Evolutionary conservation across 1,140 invertebrate species (phyloP), one percentile per base, ranked within the genome.

Genomic region (Apis cerana): DNA sequence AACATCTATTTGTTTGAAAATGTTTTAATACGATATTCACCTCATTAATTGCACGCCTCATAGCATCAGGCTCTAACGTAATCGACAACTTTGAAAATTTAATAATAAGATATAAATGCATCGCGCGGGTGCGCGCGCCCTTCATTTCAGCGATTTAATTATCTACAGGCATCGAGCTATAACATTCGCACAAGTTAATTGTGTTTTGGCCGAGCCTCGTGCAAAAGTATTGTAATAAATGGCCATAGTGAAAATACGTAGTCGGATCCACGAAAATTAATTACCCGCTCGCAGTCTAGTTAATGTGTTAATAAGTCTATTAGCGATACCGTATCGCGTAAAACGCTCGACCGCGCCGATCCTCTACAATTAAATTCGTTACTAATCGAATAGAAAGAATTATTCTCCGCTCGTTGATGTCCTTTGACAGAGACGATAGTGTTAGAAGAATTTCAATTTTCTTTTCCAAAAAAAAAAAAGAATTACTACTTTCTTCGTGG

Each of bases 261-360:
- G 7, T 27, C 61, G 59, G 50, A 56, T 58, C 13, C 10, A 21
- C 48, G 80, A 59, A 76, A 82, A 82, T 82, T 68, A 82, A 82
- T 82, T 82, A 82, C 19, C 33, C 21, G 56, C 61, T 23, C 21
- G 21, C 59, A 23, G 54, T 8, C 69, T 65, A 75, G 69, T 80
- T 80, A 80, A 75, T 65, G 78, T 33, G 52, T 75, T 74, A 74
- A 82, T 76, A 82, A 82, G 62, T 76, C 64, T 76, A 61, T 82
- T 69, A 76, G 56, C 64, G 70, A 67, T 59, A 48, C 21, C 19
- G 23, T n/a, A 52, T 43, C 7, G 76, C 23, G 58, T 54, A 50
- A 33, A 80, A 27, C 50, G 9, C 27, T 9, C n/a, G 9, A 48
- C 19, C 64, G 9, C 19, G 23, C 9, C 21, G 23, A 23, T 17